Percentiles rank a stretch among this genome's conserved stretches.
Conservation (phyloP, 1,140 invertebrate genomes). For the Conus ventricosus region DNA sequence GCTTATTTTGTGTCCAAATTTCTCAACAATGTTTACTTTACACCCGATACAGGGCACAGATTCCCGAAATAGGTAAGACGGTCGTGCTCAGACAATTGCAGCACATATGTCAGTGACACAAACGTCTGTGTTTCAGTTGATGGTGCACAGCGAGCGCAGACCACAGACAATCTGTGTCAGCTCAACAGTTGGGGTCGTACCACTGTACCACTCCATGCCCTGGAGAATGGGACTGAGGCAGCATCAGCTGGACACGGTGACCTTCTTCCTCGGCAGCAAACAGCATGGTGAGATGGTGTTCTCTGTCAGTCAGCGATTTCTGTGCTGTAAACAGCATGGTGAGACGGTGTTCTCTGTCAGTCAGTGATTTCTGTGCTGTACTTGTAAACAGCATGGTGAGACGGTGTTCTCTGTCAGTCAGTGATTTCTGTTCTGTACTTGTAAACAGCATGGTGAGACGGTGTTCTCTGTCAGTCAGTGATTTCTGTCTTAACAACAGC, state of each 20-base stretch:
- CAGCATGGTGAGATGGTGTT: conserved; percentile 65
- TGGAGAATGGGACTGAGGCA: conserved; percentile 70
- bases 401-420: background rate
- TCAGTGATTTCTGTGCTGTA: background rate
- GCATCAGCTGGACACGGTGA: conserved; percentile 72
- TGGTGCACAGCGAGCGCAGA: conserved; percentile 65
- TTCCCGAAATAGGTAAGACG: no score
- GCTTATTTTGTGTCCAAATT: no score
- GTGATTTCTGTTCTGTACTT: background rate
- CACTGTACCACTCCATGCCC: conserved; percentile 64
- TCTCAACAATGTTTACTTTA: no score
- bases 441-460: background rate
- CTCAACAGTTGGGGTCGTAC: conserved; percentile 68
- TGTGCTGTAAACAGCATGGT: background rate
- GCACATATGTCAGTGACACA: no score
- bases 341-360: background rate
- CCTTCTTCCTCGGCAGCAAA: conserved; percentile 73
- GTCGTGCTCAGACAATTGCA: no score
- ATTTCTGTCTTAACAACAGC: background rate
- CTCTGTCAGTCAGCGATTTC: conserved; percentile 41
- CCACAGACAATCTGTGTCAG: conserved; percentile 67
- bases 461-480: background rate
- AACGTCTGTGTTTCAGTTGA: conserved; percentile 57
- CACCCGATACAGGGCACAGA: no score
- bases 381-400: background rate